Evolutionary conservation across 1,140 invertebrate genomes (phyloP).

Genomic region (Bathynomus jamesi): DNA sequence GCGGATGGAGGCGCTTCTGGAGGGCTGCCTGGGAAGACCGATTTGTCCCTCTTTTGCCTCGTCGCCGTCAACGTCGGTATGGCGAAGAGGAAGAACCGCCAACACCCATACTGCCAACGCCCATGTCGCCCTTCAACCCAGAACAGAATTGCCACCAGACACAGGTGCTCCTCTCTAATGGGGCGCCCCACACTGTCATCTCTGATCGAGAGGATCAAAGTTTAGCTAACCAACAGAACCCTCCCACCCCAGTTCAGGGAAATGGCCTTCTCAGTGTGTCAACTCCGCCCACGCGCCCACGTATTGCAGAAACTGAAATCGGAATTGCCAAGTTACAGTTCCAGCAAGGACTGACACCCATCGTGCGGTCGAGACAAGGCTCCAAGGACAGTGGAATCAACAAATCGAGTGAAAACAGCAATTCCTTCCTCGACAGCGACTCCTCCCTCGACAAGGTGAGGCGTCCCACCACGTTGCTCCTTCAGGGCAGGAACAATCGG

Average conservation of each 20-base stretch:
- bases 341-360: slow-evolving; percentile 23
- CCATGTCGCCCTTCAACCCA: slow-evolving; percentile 10
- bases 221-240: too few relatives aligned
- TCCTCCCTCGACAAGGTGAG: slow-evolving; percentile 29
- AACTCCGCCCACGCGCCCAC: not conserved
- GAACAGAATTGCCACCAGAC: slow-evolving; percentile 17
- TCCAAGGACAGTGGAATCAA: slow-evolving; percentile 33
- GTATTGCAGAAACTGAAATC: slow-evolving; percentile 29
- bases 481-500: slow-evolving; percentile 40
- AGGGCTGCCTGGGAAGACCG: slow-evolving; percentile 19
- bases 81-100: slow-evolving; percentile 28
- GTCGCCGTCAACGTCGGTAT: slow-evolving; percentile 12
- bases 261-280: slow-evolving; percentile 6
- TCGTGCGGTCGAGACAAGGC: slow-evolving; percentile 25
- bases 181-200: slow-evolving; percentile 19
- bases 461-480: slow-evolving; percentile 36
- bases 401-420: slow-evolving; percentile 30
- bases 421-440: slow-evolving; percentile 27
- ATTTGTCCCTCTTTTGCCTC: slow-evolving; percentile 17
- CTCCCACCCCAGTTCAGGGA: slow-evolving; percentile 15
- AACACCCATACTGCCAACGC: slow-evolving; percentile 20
- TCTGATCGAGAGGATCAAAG: too few relatives aligned
- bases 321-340: slow-evolving; percentile 31
- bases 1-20: slow-evolving; percentile 18
- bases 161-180: slow-evolving; percentile 22